A percentile compares a stretch with the other conserved stretches of the same genome.
These are phyloP conservation scores for Euproctis similis DNA, from an alignment of 2,888 invertebrate species.

Conservation along the genomic window DNA sequence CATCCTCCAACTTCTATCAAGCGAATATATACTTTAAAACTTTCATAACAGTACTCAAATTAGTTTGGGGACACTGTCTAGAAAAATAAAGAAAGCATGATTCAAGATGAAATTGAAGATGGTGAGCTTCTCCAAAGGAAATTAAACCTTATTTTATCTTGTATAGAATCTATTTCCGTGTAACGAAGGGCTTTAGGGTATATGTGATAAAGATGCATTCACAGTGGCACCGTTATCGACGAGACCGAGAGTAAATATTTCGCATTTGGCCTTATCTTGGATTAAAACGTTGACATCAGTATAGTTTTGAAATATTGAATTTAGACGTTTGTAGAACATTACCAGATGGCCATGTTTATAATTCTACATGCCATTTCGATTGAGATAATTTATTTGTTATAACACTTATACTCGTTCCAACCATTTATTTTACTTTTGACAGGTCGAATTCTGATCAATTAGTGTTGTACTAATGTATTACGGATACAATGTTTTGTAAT, in stretches of 20 bases:
- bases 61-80: slow-evolving; percentile 25
- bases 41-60: slow-evolving; percentile 37
- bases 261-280: slow-evolving; percentile 60
- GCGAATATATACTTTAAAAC: slow-evolving; percentile 26
- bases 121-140: slow-evolving; percentile 29
- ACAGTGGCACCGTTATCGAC: slow-evolving; percentile 63
- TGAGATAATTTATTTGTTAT: no score
- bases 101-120: slow-evolving; percentile 71
- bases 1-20: slow-evolving; percentile 37
- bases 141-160: slow-evolving; percentile 32
- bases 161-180: slow-evolving; percentile 18
- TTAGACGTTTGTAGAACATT: slow-evolving; percentile 51
- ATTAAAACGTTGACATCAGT: slow-evolving; percentile 46
- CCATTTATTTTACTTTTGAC: no score
- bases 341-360: no score
- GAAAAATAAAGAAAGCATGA: slow-evolving; percentile 71
- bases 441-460: no score
- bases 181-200: slow-evolving; percentile 10
- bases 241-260: slow-evolving; percentile 68
- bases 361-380: no score
- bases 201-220: slow-evolving; percentile 67
- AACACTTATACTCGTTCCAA: no score
- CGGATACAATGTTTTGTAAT: no score
- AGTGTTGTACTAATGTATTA: no score
- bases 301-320: slow-evolving; percentile 59